phyloP scores from a whole-genome alignment of 2,113 vertebrate species.

The Indri indri region DNA sequence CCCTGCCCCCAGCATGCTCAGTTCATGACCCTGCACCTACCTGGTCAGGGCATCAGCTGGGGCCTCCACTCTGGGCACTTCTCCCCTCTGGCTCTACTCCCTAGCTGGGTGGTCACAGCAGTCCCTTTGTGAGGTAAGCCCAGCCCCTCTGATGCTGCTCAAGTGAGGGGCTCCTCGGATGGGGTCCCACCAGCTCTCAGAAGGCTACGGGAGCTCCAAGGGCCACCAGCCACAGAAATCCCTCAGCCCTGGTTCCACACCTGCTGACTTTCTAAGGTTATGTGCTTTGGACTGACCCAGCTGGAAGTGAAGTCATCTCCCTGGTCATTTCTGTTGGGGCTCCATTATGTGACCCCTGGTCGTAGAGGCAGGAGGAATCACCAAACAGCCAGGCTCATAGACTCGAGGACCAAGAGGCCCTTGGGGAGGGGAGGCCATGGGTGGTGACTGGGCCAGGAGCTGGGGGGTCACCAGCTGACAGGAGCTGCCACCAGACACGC shows the following conservation, averaged over 20 bases:
- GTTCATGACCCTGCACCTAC: neutral
- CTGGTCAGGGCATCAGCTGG: neutral
- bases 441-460: neutral
- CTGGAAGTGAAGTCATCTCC: neutral
- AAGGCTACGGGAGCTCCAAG: neutral
- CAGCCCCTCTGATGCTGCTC: neutral
- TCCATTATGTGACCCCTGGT: neutral
- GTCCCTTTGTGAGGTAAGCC: conserved; percentile 64
- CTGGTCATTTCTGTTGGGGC: neutral
- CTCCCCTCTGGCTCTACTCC: neutral
- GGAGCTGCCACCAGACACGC: neutral
- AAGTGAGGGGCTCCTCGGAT: neutral
- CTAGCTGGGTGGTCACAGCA: neutral
- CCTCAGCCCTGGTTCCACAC: neutral
- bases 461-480: neutral
- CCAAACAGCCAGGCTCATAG: neutral
- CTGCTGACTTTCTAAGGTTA: neutral
- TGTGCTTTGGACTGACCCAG: neutral
- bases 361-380: neutral
- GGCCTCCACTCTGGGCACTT: neutral
- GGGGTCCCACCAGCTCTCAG: neutral
- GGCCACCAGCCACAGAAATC: neutral
- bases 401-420: neutral
- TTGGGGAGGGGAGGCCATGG: neutral
- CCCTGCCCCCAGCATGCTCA: neutral